Base-by-base conservation (phyloP, 2,797 vertebrate species). In the Hipposideros larvatus region DNA sequence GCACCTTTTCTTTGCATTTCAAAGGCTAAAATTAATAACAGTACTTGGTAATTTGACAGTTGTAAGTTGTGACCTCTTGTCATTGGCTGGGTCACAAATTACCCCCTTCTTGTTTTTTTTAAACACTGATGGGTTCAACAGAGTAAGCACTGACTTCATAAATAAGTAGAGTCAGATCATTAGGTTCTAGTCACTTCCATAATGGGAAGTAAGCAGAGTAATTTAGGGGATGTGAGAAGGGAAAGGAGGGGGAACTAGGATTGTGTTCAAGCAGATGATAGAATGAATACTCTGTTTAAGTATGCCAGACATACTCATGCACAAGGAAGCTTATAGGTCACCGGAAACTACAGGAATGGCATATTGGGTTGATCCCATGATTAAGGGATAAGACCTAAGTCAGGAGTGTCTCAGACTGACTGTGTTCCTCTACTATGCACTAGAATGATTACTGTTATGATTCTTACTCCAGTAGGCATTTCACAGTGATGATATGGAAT, bases 1-100 rank as follows among this genome's bases (percentile, higher is more conserved):
- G 46, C 37, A 93, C 7, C 48, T 91, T 90, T 82, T 83, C 15
- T 41, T 16, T 84, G 48, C 65, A 2, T 97, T 92, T 88, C 70
- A 74, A 85, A 97, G 43, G 46, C 61, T 96, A 22, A 28, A 91
- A 95, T 91, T 96, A 97, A 96, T 95, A 92, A 90, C 95, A 97
- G 97, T 90, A 96, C 84, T 91, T 65, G 18, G 59, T 87, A 91
- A 96, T 96, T 79, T 93, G 79, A 68, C 43, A 92, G 89, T 87
- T 94, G 43, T 87, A 97, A 97, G 96, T 93, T 92, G 55, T 1
- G 10, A 95, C 93, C 88, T 88, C 57, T 55, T 96, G 85, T 94
- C 95, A 91, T 63, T 90, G 73, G 3, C n/a, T 95, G 79, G 95
- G 93, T 97, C 95, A 97, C n/a, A 87, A 53, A 95, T 95, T 68